These are phyloP conservation scores for Lacanobia oleracea DNA, from an alignment of 2,888 invertebrate species.

Conservation along the genomic window DNA sequence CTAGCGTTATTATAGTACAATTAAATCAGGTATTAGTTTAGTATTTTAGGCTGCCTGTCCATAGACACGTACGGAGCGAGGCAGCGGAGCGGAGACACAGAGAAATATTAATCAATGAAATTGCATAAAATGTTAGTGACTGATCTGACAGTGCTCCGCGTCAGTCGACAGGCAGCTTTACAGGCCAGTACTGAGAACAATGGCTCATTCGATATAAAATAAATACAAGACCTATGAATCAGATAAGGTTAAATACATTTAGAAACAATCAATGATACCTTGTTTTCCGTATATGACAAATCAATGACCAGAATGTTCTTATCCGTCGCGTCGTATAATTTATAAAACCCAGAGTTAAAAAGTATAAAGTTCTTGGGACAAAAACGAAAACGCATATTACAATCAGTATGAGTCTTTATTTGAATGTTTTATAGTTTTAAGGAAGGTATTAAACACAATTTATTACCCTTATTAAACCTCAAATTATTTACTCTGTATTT, in stretches of 20 bases:
- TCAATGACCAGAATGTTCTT: constrained; percentile 16
- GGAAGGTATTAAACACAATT: constrained; percentile 56
- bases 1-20: too few species aligned
- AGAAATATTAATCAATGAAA: too few species aligned
- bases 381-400: constrained; percentile 22
- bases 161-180: too few species aligned
- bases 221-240: neutral
- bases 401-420: constrained; percentile 35
- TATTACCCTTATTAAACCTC: constrained; percentile 47
- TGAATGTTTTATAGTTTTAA: constrained; percentile 52
- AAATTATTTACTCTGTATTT: constrained; percentile 34
- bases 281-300: constrained; percentile 38
- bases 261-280: neutral
- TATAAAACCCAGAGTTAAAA: constrained; percentile 31
- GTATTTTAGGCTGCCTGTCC: too few species aligned
- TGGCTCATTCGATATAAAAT: neutral
- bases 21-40: too few species aligned
- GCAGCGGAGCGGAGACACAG: too few species aligned
- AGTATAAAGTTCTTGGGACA: constrained; percentile 31
- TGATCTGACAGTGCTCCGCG: too few species aligned
- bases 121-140: too few species aligned
- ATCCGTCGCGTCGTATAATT: neutral
- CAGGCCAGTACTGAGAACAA: neutral
- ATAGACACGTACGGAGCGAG: too few species aligned
- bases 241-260: neutral